Evolutionary conservation across 2,797 vertebrate genomes (phyloP).

Genomic region (Thunnus albacares): DNA sequence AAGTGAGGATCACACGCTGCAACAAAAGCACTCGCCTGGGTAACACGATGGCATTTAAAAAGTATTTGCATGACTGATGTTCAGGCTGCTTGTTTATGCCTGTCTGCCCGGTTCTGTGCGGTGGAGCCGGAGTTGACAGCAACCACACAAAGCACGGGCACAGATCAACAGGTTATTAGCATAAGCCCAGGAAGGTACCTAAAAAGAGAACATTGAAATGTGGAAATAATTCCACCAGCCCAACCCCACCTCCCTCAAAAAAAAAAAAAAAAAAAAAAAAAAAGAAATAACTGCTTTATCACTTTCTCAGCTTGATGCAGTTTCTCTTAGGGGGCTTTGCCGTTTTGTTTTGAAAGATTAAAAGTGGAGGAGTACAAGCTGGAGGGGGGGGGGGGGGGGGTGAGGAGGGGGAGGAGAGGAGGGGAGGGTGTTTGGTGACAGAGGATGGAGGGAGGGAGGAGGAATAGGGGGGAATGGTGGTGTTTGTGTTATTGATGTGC

Average conservation of each 20-base stretch:
- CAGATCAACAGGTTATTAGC: constrained; percentile 77
- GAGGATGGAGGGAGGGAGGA: constrained; percentile 63
- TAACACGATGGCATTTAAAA: constrained; percentile 54
- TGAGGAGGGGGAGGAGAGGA: constrained; percentile 24
- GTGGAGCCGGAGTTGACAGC: constrained; percentile 33
- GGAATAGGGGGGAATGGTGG: constrained; percentile 45
- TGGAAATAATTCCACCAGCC: constrained; percentile 60
- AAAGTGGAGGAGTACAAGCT: constrained; percentile 75
- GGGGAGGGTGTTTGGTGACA: constrained; percentile 71
- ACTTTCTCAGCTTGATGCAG: constrained; percentile 77
- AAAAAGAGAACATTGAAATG: constrained; percentile 54
- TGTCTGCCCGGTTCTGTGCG: constrained; percentile 23
- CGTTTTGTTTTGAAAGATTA: constrained; percentile 87
- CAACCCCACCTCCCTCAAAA: constrained; percentile 28
- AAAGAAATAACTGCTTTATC: constrained; percentile 74
- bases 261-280: constrained; percentile 46
- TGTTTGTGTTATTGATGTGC: constrained; percentile 86
- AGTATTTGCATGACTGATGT: constrained; percentile 53
- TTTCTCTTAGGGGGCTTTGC: constrained; percentile 75
- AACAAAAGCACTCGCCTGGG: constrained; percentile 53
- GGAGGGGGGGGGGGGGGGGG: constrained; percentile 63
- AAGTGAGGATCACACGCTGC: constrained; percentile 46
- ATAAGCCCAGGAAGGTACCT: constrained; percentile 50
- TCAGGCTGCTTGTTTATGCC: constrained; percentile 44
- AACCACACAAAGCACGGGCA: constrained; percentile 45